Evolutionary conservation across 1,140 invertebrate species (phyloP).

Genomic region (Zaprionus lachaisei): DNA sequence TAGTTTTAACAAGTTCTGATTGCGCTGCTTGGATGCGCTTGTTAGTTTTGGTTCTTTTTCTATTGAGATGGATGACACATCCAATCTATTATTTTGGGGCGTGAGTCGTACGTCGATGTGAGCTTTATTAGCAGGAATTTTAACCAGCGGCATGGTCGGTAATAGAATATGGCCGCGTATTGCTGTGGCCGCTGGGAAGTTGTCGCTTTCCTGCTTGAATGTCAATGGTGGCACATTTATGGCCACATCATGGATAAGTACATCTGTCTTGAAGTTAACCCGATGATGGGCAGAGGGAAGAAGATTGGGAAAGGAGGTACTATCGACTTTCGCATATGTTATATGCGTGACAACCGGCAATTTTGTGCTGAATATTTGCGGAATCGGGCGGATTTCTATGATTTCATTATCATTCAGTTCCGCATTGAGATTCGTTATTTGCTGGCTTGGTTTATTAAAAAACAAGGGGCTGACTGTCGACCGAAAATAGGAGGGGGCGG

Average conservation of each 20-base stretch:
- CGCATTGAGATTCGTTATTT: constrained; percentile 40
- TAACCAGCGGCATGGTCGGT: constrained; percentile 48
- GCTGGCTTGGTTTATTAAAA: constrained; percentile 1
- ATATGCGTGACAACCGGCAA: constrained; percentile 21
- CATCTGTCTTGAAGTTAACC: constrained; percentile 56
- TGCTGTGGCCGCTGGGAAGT: constrained; percentile 29
- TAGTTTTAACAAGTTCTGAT: constrained; percentile 20
- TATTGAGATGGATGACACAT: neutral
- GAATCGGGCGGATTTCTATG: constrained; percentile 61
- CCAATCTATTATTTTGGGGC: constrained; percentile 34
- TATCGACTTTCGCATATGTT: constrained; percentile 3
- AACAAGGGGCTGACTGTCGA: neutral
- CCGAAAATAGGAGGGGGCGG: constrained; percentile 17
- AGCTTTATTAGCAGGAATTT: constrained; percentile 52
- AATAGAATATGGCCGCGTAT: constrained; percentile 36
- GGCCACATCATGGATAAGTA: constrained; percentile 72
- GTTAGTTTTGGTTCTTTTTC: neutral
- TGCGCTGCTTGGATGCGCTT: constrained; percentile 26
- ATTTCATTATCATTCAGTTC: constrained; percentile 63
- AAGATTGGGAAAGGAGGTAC: neutral
- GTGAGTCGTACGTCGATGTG: constrained; percentile 55
- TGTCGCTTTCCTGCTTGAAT: constrained; percentile 63
- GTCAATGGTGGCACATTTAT: constrained; percentile 72
- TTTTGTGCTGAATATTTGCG: constrained; percentile 67
- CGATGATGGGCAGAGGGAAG: constrained; percentile 30